These are phyloP conservation scores for Enteromius thamalakanensis DNA, from an alignment of 2,797 vertebrate species.

Conservation along the genomic window DNA sequence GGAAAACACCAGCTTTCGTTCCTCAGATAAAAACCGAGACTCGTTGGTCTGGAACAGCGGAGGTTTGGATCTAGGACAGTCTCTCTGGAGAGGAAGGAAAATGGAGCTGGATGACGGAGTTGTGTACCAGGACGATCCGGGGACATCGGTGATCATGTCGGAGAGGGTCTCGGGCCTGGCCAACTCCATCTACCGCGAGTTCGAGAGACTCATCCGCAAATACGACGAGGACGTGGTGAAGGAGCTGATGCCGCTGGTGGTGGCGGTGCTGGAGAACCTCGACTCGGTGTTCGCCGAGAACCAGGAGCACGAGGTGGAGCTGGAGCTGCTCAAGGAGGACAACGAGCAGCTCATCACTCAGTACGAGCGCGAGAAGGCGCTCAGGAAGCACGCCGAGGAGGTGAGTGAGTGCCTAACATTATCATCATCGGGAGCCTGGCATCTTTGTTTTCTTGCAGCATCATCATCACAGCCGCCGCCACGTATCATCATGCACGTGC, in stretches of 20 bases:
- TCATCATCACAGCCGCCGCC: constrained; percentile 2
- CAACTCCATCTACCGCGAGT: constrained; percentile 93
- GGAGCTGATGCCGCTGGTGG: constrained; percentile 94
- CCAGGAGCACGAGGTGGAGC: constrained; percentile 94
- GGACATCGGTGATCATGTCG: constrained; percentile 88
- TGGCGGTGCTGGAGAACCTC: constrained; percentile 93
- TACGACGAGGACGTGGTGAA: constrained; percentile 96
- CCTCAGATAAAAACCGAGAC: constrained; percentile 32
- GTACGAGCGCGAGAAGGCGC: constrained; percentile 93
- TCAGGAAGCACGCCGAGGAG: constrained; percentile 92
- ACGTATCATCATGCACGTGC: constrained; percentile 28
- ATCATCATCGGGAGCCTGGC: not conserved
- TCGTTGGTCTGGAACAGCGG: constrained; percentile 62
- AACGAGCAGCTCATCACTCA: constrained; percentile 98
- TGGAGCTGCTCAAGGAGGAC: constrained; percentile 94
- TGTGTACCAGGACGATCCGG: constrained; percentile 94
- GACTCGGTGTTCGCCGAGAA: constrained; percentile 92
- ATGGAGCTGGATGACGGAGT: constrained; percentile 97
- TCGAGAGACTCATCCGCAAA: constrained; percentile 90
- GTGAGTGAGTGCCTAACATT: constrained; percentile 69
- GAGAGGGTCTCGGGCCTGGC: constrained; percentile 95
- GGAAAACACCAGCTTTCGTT: constrained; percentile 35
- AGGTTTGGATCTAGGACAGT: constrained; percentile 54
- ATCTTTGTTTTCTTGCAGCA: constrained; percentile 44
- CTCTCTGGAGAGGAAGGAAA: constrained; percentile 62